Percentiles rank a stretch among this genome's conserved stretches.
Evolutionary conservation across 53 echinoderm and acorn worm genomes (phyloP).

Genomic region (Glandiceps talaboti): DNA sequence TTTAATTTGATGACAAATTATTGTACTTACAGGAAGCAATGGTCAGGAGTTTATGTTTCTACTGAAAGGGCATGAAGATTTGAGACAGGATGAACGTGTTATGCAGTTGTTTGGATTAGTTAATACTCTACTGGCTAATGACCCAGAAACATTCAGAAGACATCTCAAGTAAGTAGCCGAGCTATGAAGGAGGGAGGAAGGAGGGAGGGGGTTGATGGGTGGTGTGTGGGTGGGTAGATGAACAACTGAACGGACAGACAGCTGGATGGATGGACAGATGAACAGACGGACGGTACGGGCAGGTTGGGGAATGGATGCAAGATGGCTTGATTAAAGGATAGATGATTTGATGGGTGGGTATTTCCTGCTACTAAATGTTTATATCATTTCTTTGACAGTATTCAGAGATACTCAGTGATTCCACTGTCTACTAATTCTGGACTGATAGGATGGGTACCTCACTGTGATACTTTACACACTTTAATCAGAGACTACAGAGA

Average conservation of each 20-base stretch:
- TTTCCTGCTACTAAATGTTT: no score
- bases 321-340: no score
- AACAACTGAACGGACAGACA: no score
- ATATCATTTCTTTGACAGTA: no score
- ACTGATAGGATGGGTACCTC: slow-evolving; percentile 85
- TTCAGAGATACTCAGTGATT: slow-evolving; percentile 92
- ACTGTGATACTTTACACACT: slow-evolving; percentile 93
- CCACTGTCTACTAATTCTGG: slow-evolving; percentile 95
- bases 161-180: slow-evolving; percentile 88
- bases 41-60: slow-evolving; percentile 93
- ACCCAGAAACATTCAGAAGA: slow-evolving; percentile 89
- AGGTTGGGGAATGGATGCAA: no score
- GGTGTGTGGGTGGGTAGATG: no score
- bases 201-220: no score
- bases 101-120: slow-evolving; percentile 99
- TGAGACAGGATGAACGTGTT: slow-evolving; percentile 90
- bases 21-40: slow-evolving; percentile 78
- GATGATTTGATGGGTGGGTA: no score
- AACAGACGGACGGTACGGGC: no score
- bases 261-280: no score
- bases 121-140: slow-evolving; percentile 87
- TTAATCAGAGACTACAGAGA: slow-evolving; percentile 96
- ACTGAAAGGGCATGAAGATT: slow-evolving; percentile 92
- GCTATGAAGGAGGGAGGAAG: no score
- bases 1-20: no score